Conservation (phyloP, 2,797 vertebrate species). For the Scyliorhinus canicula region DNA sequence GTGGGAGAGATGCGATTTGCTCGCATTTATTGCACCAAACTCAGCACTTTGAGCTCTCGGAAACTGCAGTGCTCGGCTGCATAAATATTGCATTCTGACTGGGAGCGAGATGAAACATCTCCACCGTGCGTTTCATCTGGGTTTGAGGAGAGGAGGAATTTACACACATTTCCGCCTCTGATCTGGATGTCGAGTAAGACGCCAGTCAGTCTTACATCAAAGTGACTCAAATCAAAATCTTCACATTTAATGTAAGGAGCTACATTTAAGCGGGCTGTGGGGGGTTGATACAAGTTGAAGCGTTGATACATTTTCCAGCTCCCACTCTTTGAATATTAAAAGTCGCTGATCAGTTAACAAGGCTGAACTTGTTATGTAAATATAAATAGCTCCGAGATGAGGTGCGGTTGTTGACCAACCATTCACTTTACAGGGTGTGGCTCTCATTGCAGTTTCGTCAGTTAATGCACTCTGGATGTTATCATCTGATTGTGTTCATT, state of each 20-base stretch:
- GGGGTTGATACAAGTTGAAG: too few species aligned
- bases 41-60: not conserved
- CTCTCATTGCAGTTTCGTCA: not conserved
- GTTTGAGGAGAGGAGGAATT: not conserved
- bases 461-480: not conserved
- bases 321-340: not conserved
- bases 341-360: not conserved
- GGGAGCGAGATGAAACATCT: not conserved
- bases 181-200: not conserved
- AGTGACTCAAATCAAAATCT: not conserved
- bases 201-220: not conserved
- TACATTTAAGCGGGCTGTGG: too few species aligned
- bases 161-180: not conserved
- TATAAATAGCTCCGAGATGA: not conserved
- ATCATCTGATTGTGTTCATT: not conserved
- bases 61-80: not conserved
- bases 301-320: not conserved
- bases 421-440: not conserved
- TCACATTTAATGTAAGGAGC: not conserved
- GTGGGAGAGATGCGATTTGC: not conserved
- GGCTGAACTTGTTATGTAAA: not conserved
- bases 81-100: not conserved
- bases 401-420: not conserved
- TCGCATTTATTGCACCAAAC: not conserved
- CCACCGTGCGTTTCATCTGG: not conserved